Conservation (phyloP, 2,797 vertebrate genomes). For the Jordanella pulchra region DNA sequence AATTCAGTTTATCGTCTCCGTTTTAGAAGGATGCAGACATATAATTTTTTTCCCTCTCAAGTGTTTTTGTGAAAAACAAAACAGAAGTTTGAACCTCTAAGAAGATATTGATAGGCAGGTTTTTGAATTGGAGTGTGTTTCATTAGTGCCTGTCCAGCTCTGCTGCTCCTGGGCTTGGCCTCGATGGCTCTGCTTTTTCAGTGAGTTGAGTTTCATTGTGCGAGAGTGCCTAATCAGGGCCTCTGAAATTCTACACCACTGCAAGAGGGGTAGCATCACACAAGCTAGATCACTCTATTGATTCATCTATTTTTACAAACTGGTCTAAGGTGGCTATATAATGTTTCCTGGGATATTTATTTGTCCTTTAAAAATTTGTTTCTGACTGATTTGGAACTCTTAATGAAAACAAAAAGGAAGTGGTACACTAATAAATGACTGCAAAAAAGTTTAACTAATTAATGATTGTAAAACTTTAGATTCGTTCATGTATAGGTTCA, state of each 20-base stretch:
- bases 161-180: constrained; percentile 65
- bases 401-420: not conserved
- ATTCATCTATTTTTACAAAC: constrained; percentile 28
- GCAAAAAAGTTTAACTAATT: too few relatives aligned
- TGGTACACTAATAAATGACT: too few relatives aligned
- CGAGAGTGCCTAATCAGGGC: constrained; percentile 31
- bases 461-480: too few relatives aligned
- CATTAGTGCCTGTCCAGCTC: constrained; percentile 55
- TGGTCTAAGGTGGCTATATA: constrained; percentile 6
- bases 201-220: constrained; percentile 49
- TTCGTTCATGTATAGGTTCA: too few relatives aligned
- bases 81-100: constrained; percentile 39
- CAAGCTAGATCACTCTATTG: constrained; percentile 11
- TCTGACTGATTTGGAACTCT: not conserved
- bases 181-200: constrained; percentile 42
- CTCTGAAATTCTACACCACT: constrained; percentile 32
- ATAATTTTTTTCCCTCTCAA: constrained; percentile 47
- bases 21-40: constrained; percentile 35
- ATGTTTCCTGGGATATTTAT: constrained; percentile 7
- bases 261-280: constrained; percentile 27
- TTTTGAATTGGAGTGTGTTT: constrained; percentile 39
- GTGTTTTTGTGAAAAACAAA: constrained; percentile 47
- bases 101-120: constrained; percentile 63
- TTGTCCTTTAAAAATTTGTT: not conserved
- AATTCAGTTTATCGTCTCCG: constrained; percentile 46